Conservation (phyloP, 2,113 vertebrate genomes). For the Fulmarus glacialis region DNA sequence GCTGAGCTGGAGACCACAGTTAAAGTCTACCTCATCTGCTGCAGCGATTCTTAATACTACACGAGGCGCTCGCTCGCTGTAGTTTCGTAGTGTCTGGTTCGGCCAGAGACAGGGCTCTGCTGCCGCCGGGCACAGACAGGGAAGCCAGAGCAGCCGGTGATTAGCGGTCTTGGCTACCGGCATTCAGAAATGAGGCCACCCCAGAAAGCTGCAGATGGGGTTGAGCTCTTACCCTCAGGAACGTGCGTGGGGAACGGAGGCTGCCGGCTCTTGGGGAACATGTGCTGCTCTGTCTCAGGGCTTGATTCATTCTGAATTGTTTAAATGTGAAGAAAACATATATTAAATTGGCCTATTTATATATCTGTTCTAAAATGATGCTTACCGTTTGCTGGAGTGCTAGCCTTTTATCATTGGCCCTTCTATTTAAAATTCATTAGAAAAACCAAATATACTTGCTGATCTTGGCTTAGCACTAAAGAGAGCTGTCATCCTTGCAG, state of each 20-base stretch:
- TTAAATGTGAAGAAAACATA: not conserved
- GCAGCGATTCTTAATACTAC: not conserved
- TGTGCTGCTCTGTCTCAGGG: not conserved
- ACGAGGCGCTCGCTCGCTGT: not conserved
- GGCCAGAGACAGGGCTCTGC: not conserved
- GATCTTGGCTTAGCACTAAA: constrained; percentile 45
- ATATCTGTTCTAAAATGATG: not conserved
- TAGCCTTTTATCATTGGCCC: not conserved
- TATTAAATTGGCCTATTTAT: not conserved
- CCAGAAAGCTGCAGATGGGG: not conserved
- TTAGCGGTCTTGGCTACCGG: not conserved
- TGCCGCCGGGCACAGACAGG: not conserved
- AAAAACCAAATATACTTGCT: constrained; percentile 30
- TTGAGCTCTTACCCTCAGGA: not conserved
- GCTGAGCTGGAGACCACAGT: not conserved
- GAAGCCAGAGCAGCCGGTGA: not conserved
- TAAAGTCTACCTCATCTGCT: not conserved
- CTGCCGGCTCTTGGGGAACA: not conserved
- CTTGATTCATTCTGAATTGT: not conserved
- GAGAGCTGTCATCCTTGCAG: constrained; percentile 22
- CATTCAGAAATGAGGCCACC: not conserved
- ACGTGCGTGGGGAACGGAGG: not conserved
- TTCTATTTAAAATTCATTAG: constrained; percentile 34
- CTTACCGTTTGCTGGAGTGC: not conserved
- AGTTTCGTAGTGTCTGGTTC: not conserved